Percentiles rank a stretch among this genome's conserved stretches.
phyloP scores from a whole-genome alignment of 2,797 vertebrate genomes.

The Tapera naevia region DNA sequence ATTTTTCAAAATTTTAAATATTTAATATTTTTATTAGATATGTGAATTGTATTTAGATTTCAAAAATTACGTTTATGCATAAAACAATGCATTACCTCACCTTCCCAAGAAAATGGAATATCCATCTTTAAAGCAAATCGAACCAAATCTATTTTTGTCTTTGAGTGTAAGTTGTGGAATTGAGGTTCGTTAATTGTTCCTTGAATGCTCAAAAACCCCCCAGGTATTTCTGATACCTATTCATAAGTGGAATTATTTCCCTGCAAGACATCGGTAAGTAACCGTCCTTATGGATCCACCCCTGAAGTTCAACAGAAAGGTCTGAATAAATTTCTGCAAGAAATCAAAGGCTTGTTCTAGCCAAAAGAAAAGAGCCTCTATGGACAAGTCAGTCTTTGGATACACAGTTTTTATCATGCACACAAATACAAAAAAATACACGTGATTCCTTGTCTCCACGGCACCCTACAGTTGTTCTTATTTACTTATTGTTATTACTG shows the following conservation, averaged over 20 bases:
- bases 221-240: not conserved
- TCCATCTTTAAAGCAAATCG: not conserved
- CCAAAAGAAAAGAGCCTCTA: not conserved
- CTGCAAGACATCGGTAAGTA: not conserved
- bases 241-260: not conserved
- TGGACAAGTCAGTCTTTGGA: not conserved
- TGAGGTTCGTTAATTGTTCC: not conserved
- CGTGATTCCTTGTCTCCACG: not conserved
- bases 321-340: not conserved
- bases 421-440: constrained; percentile 17
- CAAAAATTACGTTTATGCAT: constrained; percentile 26
- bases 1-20: not conserved
- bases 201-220: not conserved
- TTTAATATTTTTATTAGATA: not conserved
- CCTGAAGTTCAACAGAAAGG: not conserved
- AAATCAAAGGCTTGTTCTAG: not conserved
- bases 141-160: not conserved
- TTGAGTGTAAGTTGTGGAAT: not conserved
- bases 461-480: constrained; percentile 18
- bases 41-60: constrained; percentile 37
- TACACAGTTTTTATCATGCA: constrained; percentile 6
- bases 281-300: not conserved
- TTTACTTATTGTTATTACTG: constrained; percentile 40
- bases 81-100: constrained; percentile 23
- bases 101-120: not conserved